Conservation (phyloP, 2,797 vertebrate species). For the Morus bassanus region DNA sequence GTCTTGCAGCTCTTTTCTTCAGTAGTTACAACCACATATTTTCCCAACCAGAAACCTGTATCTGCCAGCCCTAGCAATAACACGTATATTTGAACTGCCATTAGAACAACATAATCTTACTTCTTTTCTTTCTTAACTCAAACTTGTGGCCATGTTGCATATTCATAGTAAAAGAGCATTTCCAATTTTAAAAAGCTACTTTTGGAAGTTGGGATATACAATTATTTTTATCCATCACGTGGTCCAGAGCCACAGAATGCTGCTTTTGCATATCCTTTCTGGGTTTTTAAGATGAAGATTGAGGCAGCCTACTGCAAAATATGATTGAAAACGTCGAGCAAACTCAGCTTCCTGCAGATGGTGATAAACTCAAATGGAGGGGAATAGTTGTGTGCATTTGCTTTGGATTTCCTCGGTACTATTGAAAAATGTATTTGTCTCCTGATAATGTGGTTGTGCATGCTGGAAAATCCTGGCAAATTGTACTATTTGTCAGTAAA, state of each 20-base stretch:
- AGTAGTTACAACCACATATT: neutral
- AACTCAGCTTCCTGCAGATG: neutral
- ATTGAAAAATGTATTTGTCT: neutral
- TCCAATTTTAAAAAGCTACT: neutral
- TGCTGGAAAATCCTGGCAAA: neutral
- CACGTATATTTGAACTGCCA: neutral
- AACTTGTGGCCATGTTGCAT: neutral
- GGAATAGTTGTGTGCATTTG: neutral
- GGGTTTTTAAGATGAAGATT: neutral
- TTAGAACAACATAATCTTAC: no score
- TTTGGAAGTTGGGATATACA: neutral
- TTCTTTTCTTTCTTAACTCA: neutral
- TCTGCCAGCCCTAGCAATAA: neutral
- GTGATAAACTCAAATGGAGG: neutral
- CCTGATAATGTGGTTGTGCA: no score
- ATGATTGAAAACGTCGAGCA: neutral
- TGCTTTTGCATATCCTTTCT: neutral
- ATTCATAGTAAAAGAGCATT: neutral
- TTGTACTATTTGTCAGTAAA: neutral
- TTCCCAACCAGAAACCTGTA: neutral
- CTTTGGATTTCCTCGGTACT: neutral
- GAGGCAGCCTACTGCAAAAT: neutral
- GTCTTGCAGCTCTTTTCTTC: neutral
- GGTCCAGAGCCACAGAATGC: no score
- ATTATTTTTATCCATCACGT: accelerated